Base-by-base conservation (phyloP, 2,888 invertebrate species). In the Eupithecia dodoneata region DNA sequence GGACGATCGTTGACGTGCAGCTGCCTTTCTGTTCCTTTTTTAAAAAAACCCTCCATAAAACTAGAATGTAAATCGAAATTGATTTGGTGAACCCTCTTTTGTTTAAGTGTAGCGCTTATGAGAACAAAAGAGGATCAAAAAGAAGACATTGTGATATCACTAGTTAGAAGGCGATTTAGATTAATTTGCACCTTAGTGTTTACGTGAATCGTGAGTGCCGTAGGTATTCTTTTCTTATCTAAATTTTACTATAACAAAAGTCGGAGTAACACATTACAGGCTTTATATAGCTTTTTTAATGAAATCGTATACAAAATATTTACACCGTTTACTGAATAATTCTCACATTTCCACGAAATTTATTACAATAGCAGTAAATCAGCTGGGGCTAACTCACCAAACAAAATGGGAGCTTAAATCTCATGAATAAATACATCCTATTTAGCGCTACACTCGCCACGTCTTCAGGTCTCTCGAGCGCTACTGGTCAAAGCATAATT, bases 371-470 rank as follows among this genome's bases (percentile, higher is more conserved):
- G 90, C 92, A 89, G 91, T 94, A 94, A 94, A 94, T 94, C 94
- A 93, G 93, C 90, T 88, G 90, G 89, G 90, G 90, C 91, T 90
- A 91, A 91, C 92, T 91, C 90, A 91, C 93, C 90, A 93, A 93
- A 94, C 93, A 92, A 92, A 93, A 94, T 93, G 91, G 93, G 90
- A 92, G 91, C 90, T 91, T 88, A 89, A 88, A 87, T 85, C 92
- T 95, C 94, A 94, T 94, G 94, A 94, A 95, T 95, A 94, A 94
- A 94, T 93, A 94, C 94, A 94, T 93, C 89, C 93, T 94, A 95
- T 94, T 95, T 94, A 94, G 92, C 94, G 93, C 90, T 91, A 91
- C 92, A 89, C 89, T 90, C 90, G 85, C 88, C 89, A 87, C 87
- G 87, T 90, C 89, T 59, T 88, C 86, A 85, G 87, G 83, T 86